These are phyloP conservation scores for Poeciliopsis gracilis DNA, from an alignment of 2,797 vertebrate genomes.

Conservation along the genomic window DNA sequence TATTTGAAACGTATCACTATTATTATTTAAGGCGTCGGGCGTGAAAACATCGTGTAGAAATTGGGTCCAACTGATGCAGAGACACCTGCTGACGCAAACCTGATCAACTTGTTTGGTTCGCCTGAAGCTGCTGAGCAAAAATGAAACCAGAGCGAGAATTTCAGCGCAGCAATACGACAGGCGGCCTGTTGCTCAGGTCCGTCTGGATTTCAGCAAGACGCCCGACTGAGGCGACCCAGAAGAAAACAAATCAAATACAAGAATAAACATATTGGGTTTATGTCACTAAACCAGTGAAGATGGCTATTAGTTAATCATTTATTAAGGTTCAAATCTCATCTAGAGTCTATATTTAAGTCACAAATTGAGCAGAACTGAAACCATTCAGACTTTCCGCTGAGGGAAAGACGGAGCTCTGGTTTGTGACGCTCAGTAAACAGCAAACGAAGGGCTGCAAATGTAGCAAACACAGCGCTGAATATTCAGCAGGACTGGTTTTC, in stretches of 20 bases:
- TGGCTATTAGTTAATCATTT: not conserved
- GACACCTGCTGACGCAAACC: constrained; percentile 35
- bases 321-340: not conserved
- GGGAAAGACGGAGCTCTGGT: not conserved
- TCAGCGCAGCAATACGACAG: constrained; percentile 6
- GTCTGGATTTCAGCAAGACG: not conserved
- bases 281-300: not conserved
- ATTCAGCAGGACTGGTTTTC: constrained; percentile 63
- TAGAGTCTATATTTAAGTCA: not conserved
- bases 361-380: not conserved
- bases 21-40: no score
- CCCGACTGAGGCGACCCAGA: not conserved
- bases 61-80: not conserved
- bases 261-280: not conserved
- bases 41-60: not conserved
- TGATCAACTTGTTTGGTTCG: constrained; percentile 57
- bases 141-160: not conserved
- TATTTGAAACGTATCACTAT: no score
- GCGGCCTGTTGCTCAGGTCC: not conserved
- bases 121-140: not conserved
- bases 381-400: constrained; percentile 49
- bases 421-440: constrained; percentile 38
- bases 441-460: not conserved
- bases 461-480: constrained; percentile 41
- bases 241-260: constrained; percentile 4